Conservation (phyloP, 2,888 invertebrate species). For the Andrena camellia region DNA sequence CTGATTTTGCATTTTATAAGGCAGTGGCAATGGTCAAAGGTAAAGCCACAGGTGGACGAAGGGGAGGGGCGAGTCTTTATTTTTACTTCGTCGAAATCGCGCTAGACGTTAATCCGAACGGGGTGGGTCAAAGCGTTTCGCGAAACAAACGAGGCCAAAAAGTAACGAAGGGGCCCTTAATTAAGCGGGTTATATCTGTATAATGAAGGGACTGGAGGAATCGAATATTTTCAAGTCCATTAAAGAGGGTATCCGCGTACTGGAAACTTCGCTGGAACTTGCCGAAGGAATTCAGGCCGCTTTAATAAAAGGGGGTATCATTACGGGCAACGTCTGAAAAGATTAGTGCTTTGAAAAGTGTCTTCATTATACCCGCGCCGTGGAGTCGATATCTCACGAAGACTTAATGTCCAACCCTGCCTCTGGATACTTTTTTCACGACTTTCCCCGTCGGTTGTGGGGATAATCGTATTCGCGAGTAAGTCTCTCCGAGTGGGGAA, state of each 20-base stretch:
- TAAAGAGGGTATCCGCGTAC: neutral
- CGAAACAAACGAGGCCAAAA: conserved; percentile 14
- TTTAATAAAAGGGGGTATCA: conserved; percentile 48
- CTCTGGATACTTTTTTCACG: conserved; percentile 12
- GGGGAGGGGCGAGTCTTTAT: neutral
- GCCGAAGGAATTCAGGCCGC: conserved; percentile 40
- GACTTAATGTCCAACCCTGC: conserved; percentile 27
- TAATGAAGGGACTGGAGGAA: conserved; percentile 39
- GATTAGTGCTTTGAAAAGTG: conserved; percentile 50
- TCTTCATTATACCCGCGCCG: conserved; percentile 45
- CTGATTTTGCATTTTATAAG: conserved; percentile 42
- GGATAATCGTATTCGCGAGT: conserved; percentile 29
- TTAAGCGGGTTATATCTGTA: conserved; percentile 43
- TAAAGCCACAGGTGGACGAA: conserved; percentile 64
- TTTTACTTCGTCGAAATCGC: conserved; percentile 43
- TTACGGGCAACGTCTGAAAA: conserved; percentile 28
- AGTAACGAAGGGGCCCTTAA: neutral
- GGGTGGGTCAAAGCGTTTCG: neutral
- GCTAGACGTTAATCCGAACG: conserved; percentile 24
- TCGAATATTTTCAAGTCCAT: conserved; percentile 55
- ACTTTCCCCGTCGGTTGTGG: conserved; percentile 9
- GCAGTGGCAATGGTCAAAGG: conserved; percentile 26
- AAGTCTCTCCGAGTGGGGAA: neutral
- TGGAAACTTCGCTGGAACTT: conserved; percentile 29
- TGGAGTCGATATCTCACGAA: conserved; percentile 44